These are phyloP conservation scores for Petaurus breviceps DNA, from an alignment of 2,113 vertebrate species.

Conservation along the genomic window DNA sequence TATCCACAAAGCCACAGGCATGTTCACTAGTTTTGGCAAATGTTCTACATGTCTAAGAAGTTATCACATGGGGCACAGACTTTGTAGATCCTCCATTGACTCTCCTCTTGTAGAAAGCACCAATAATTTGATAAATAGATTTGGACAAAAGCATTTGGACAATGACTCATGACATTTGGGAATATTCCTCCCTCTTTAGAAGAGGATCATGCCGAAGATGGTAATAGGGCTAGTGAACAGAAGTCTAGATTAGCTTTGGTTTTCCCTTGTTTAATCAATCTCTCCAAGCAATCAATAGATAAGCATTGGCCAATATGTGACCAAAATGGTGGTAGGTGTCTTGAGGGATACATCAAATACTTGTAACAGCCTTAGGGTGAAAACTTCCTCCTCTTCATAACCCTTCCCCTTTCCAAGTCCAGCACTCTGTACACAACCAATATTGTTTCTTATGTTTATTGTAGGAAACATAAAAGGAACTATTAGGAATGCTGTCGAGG, in stretches of 20 bases:
- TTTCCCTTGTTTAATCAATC: background rate
- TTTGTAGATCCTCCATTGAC: background rate
- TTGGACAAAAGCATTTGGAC: background rate
- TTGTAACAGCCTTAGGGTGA: background rate
- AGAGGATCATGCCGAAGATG: background rate
- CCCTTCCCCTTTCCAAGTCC: background rate
- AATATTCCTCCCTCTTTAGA: background rate
- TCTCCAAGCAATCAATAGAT: background rate
- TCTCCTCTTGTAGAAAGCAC: slow-evolving; percentile 18
- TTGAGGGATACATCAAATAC: accelerated
- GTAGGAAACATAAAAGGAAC: background rate
- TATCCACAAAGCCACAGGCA: background rate
- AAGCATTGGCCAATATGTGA: background rate
- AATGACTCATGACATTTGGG: background rate
- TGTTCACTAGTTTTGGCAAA: background rate
- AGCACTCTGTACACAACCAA: background rate
- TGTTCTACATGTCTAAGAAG: background rate
- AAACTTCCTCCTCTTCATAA: background rate
- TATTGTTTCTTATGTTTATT: background rate
- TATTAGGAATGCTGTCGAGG: background rate
- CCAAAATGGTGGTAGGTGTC: background rate
- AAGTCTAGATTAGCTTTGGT: background rate
- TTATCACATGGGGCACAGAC: background rate
- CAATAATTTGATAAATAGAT: background rate
- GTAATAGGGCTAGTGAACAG: background rate